Conservation (phyloP, 2,888 invertebrate species). For the Aromia moschata region DNA sequence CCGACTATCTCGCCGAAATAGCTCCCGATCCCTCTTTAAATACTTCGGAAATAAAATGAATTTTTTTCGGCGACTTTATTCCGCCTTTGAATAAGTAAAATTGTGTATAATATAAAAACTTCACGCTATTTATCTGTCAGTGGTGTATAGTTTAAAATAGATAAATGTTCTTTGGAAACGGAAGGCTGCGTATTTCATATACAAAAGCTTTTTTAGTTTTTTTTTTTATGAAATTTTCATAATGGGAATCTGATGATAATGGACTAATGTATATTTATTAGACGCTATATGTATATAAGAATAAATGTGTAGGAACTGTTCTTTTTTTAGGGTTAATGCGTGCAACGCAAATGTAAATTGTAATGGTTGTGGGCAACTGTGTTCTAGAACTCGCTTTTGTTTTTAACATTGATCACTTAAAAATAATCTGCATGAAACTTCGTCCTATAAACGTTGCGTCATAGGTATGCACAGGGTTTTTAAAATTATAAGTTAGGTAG, state of each 20-base stretch:
- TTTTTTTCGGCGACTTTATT: neutral
- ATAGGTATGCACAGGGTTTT: no score
- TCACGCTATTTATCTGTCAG: slow-evolving; percentile 7
- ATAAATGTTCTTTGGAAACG: neutral
- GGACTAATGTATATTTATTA: slow-evolving; percentile 1
- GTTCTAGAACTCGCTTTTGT: no score
- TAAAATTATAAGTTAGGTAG: no score
- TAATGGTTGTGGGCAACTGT: no score
- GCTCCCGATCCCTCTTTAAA: neutral
- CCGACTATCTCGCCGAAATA: neutral
- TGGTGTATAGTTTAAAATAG: neutral
- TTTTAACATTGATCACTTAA: no score
- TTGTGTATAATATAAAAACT: neutral
- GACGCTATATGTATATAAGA: no score
- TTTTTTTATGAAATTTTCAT: neutral
- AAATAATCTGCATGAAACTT: no score
- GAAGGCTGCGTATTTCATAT: neutral
- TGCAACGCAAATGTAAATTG: no score
- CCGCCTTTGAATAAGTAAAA: slow-evolving; percentile 4
- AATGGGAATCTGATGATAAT: slow-evolving; percentile 1
- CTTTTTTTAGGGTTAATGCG: no score
- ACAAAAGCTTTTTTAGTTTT: neutral
- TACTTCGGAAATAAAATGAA: neutral
- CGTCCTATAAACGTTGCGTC: no score
- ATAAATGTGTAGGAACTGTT: no score